phyloP scores from a whole-genome alignment of 2,113 vertebrate genomes.

The Urocolius indicus region DNA sequence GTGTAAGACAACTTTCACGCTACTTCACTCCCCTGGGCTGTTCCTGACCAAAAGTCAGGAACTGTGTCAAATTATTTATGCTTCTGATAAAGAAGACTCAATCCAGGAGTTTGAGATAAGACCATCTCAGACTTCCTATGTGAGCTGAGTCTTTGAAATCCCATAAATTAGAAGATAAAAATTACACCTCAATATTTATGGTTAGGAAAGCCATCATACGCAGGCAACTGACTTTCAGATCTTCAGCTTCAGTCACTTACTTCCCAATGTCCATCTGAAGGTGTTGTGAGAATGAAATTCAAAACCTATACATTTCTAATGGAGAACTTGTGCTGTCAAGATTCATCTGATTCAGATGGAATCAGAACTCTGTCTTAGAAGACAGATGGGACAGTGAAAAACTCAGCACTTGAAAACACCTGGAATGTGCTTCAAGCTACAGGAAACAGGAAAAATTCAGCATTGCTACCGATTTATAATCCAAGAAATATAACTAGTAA shows the following conservation, averaged over 20 bases:
- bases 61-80: constrained; percentile 35
- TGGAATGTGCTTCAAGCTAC: neutral
- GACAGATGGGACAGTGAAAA: neutral
- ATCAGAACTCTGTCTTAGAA: neutral
- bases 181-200: neutral
- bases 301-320: neutral
- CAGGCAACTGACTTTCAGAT: neutral
- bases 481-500: neutral
- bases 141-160: constrained; percentile 28
- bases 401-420: neutral
- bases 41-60: constrained; percentile 20
- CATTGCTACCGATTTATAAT: constrained; percentile 19
- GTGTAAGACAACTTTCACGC: constrained; percentile 26
- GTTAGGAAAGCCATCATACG: neutral
- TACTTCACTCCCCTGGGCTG: neutral
- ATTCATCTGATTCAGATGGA: no score
- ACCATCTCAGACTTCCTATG: neutral
- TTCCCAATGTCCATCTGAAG: neutral
- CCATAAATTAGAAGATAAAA: neutral
- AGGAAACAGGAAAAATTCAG: neutral
- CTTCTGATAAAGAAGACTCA: constrained; percentile 21
- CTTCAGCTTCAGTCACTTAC: neutral
- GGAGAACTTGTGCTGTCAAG: neutral
- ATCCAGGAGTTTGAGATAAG: constrained; percentile 22
- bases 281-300: neutral